These are phyloP conservation scores for Ophraella communa DNA, from an alignment of 2,888 invertebrate species.

Conservation along the genomic window DNA sequence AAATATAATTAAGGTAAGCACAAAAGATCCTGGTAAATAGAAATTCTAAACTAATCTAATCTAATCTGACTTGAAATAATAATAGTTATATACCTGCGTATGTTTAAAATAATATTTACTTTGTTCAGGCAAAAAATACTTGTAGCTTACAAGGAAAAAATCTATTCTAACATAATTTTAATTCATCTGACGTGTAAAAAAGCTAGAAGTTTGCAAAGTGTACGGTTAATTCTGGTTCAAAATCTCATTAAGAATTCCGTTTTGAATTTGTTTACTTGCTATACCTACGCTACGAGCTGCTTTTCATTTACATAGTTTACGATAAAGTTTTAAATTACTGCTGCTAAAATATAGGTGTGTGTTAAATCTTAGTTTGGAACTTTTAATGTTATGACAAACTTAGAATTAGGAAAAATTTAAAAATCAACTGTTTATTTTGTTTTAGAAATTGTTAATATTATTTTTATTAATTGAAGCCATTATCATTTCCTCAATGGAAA, in stretches of 20 bases:
- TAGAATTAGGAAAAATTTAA: no score
- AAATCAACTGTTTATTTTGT: no score
- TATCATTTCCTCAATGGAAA: no score
- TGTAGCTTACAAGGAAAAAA: neutral
- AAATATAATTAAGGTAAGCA: no score
- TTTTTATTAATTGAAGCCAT: no score
- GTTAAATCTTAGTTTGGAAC: neutral
- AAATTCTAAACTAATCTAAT: no score
- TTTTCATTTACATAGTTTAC: constrained; percentile 11
- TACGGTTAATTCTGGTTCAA: constrained; percentile 9
- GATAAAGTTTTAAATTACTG: constrained; percentile 13
- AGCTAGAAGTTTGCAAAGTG: neutral
- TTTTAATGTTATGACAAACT: neutral
- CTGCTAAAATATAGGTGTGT: neutral
- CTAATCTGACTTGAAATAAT: no score
- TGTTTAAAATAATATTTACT: neutral
- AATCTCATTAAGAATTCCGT: constrained; percentile 16
- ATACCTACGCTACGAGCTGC: neutral
- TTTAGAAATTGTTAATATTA: no score
- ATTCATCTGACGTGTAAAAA: neutral
- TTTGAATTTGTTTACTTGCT: constrained; percentile 14
- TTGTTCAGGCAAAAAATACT: neutral
- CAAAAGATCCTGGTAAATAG: no score
- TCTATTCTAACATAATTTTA: neutral
- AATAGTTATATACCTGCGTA: no score